Percentiles rank a stretch among this genome's conserved stretches.
These are phyloP conservation scores for Magallana angulata DNA, from an alignment of 1,140 invertebrate species.

Conservation along the genomic window DNA sequence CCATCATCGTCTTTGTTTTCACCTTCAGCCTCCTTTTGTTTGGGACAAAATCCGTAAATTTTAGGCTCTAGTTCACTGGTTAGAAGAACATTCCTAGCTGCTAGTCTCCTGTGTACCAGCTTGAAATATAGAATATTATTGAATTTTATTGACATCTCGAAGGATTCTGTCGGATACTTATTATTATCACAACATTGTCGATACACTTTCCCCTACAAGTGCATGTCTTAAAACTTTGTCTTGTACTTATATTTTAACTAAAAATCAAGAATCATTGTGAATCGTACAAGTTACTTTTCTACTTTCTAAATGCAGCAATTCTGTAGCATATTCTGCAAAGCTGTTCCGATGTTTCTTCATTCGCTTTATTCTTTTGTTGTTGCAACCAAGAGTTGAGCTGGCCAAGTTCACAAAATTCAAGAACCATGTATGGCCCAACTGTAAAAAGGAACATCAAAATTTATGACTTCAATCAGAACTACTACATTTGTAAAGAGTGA, in stretches of 20 bases:
- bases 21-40: not conserved
- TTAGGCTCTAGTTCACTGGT: conserved; percentile 31
- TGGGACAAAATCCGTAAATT: conserved; percentile 19
- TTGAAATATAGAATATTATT: not conserved
- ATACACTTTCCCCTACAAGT: too few relatives aligned
- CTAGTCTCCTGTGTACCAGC: conserved; percentile 33
- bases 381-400: not conserved
- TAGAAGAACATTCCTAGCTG: conserved; percentile 43
- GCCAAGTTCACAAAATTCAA: conserved; percentile 19
- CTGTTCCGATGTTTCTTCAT: not conserved
- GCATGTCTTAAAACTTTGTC: too few relatives aligned
- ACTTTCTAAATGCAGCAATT: conserved; percentile 1
- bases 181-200: too few relatives aligned
- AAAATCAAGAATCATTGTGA: too few relatives aligned
- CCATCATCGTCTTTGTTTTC: conserved; percentile 42
- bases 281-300: not conserved
- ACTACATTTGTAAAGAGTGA: too few relatives aligned
- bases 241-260: too few relatives aligned
- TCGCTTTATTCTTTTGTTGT: conserved; percentile 6
- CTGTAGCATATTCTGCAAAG: not conserved
- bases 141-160: too few relatives aligned
- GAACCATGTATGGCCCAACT: conserved; percentile 42
- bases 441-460: not conserved
- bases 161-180: too few relatives aligned
- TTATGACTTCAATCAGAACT: too few relatives aligned